A percentile compares a stretch with the other conserved stretches of the same genome.
These are phyloP conservation scores for Pachyseris speciosa DNA, from an alignment of 64 coral and sea anemone genomes.

Conservation along the genomic window DNA sequence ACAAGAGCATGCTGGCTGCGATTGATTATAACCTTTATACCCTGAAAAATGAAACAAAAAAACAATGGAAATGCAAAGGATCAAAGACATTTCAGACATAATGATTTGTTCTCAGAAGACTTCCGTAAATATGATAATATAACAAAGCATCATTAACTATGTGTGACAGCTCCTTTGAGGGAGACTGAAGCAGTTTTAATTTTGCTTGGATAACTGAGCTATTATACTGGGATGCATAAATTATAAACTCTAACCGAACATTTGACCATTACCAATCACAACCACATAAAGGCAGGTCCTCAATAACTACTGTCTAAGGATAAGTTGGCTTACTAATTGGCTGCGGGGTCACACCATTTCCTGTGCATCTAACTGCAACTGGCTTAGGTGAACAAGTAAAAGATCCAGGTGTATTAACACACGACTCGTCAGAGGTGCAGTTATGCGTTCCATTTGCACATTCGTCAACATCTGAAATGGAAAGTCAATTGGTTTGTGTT, in stretches of 20 bases:
- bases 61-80: not conserved
- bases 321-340: not conserved
- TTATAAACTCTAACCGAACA: too few relatives aligned
- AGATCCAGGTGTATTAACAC: not conserved
- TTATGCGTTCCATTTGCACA: not conserved
- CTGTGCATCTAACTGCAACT: not conserved
- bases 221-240: too few relatives aligned
- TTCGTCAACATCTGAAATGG: conserved; percentile 3
- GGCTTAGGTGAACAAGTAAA: not conserved
- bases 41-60: not conserved
- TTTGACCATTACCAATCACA: too few relatives aligned
- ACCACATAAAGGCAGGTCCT: too few relatives aligned
- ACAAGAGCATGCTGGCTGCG: not conserved
- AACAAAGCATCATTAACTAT: too few relatives aligned
- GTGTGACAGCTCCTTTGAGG: too few relatives aligned
- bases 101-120: too few relatives aligned
- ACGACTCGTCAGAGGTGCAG: not conserved
- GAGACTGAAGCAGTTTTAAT: too few relatives aligned
- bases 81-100: too few relatives aligned
- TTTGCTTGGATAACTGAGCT: too few relatives aligned
- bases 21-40: not conserved
- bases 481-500: not conserved
- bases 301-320: too few relatives aligned
- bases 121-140: too few relatives aligned
- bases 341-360: not conserved